Evolutionary conservation across 2,797 vertebrate genomes (phyloP).

Genomic region (Gallinago stenura): DNA sequence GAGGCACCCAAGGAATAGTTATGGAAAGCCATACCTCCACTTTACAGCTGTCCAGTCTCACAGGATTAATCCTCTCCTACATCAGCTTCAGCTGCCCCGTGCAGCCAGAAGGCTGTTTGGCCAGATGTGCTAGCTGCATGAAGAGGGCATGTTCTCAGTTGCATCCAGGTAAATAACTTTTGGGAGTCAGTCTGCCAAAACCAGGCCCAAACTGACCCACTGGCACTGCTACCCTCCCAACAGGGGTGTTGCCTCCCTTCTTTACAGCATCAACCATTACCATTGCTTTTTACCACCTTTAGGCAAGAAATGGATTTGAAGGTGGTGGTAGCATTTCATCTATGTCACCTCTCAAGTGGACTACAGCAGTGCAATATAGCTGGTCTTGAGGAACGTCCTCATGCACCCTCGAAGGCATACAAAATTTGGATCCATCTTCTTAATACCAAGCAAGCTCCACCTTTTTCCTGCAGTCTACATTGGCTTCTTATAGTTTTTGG

Average conservation of each 20-base stretch:
- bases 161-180: background rate
- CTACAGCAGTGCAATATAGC: fast-evolving
- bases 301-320: background rate
- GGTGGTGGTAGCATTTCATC: background rate
- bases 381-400: background rate
- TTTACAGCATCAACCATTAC: background rate
- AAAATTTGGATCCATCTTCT: background rate
- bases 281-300: background rate
- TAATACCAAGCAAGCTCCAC: background rate
- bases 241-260: background rate
- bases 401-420: fast-evolving
- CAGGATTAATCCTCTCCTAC: background rate
- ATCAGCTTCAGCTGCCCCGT: background rate
- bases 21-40: background rate
- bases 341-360: background rate
- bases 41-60: background rate
- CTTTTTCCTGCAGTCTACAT: background rate
- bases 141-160: background rate
- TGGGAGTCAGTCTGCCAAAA: background rate
- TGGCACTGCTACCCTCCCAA: background rate
- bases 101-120: background rate
- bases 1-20: background rate
- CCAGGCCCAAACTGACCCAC: background rate
- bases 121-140: background rate
- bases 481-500: background rate